These are phyloP conservation scores for Mus spretus DNA, from an alignment of 2,797 vertebrate species.

Conservation along the genomic window DNA sequence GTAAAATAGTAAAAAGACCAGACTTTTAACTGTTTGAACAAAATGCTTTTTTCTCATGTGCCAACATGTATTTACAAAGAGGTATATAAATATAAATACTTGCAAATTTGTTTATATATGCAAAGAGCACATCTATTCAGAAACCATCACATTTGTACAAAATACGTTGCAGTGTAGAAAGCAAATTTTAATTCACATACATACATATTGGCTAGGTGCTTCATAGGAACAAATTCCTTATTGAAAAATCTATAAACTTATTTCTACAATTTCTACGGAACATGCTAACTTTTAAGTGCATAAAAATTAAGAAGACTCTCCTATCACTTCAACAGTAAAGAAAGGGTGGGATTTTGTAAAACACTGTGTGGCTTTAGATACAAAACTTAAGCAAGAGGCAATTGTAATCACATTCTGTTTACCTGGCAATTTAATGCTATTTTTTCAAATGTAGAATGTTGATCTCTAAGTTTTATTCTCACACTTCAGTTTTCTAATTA, in stretches of 20 bases:
- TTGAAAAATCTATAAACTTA: not conserved
- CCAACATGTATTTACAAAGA: not conserved
- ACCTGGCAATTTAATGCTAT: conserved; percentile 19
- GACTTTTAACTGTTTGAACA: not conserved
- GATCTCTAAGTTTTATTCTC: conserved; percentile 32
- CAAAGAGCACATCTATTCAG: not conserved
- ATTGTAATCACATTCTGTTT: conserved; percentile 59
- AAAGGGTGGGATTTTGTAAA: not conserved
- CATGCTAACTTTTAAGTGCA: conserved; percentile 8
- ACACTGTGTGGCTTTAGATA: not conserved
- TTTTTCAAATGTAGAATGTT: not conserved
- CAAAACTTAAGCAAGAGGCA: not conserved
- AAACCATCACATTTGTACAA: not conserved
- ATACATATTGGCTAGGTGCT: not conserved
- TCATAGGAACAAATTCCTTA: conserved; percentile 9
- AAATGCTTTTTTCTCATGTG: not conserved
- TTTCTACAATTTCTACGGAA: not conserved
- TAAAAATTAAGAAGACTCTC: conserved; percentile 17
- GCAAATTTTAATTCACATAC: not conserved
- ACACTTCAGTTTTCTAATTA: not conserved
- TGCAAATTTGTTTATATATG: not conserved
- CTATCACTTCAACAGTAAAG: conserved; percentile 17
- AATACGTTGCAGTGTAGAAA: not conserved
- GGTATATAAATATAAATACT: not conserved
- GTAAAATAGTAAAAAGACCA: not conserved